Evolutionary conservation across 2,113 vertebrate genomes (phyloP).

Genomic region (Hippocampus barbouri): DNA sequence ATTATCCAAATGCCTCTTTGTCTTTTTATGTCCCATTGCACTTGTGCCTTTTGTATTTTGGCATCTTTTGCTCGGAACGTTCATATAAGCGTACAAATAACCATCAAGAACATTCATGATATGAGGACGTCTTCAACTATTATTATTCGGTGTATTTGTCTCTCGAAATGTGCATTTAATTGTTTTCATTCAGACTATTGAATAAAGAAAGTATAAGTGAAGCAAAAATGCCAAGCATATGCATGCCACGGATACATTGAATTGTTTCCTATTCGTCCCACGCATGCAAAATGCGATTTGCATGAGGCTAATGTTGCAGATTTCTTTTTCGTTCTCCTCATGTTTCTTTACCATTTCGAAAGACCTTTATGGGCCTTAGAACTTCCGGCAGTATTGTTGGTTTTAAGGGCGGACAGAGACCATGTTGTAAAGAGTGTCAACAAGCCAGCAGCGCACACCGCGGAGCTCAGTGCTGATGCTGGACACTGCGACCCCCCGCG

Average conservation of each 20-base stretch:
- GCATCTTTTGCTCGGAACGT: no score
- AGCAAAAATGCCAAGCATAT: no score
- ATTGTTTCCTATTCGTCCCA: background rate
- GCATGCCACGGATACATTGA: background rate
- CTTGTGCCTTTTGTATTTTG: no score
- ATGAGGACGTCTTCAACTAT: no score
- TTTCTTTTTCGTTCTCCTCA: background rate
- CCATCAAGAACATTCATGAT: no score
- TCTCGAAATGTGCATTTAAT: background rate
- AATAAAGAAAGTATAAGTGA: no score
- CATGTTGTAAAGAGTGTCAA: conserved; percentile 59
- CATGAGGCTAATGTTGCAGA: background rate
- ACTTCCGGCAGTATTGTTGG: conserved; percentile 52
- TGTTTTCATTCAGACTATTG: no score
- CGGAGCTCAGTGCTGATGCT: conserved; percentile 71
- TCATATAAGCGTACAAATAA: no score
- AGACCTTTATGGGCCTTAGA: conserved; percentile 51
- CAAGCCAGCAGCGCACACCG: conserved; percentile 46
- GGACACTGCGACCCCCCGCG: conserved; percentile 18
- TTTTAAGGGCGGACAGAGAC: conserved; percentile 55
- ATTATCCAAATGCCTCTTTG: no score
- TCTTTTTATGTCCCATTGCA: no score
- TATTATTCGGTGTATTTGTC: background rate
- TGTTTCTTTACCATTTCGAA: conserved; percentile 41
- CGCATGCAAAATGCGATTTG: background rate